A percentile compares a stretch with the other conserved stretches of the same genome.
Evolutionary conservation across 2,113 vertebrate species (phyloP).

Genomic region (Tichodroma muraria): DNA sequence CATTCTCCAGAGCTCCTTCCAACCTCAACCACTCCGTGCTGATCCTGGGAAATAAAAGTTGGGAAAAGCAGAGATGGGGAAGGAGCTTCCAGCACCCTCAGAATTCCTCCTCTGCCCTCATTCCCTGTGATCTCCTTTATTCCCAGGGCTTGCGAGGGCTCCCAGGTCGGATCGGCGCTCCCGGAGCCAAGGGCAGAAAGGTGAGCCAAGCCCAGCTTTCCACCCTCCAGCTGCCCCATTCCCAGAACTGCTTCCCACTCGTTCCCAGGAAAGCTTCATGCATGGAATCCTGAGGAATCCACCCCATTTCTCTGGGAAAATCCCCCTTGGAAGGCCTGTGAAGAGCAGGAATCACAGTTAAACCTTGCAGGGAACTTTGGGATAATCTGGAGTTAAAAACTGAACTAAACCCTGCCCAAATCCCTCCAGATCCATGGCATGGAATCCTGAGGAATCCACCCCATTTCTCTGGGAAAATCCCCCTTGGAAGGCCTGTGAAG

Average conservation of each 20-base stretch:
- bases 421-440: background rate
- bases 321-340: background rate
- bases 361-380: background rate
- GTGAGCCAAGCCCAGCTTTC: conserved; percentile 46
- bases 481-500: rapidly evolving
- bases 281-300: background rate
- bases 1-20: background rate
- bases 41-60: background rate
- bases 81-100: background rate
- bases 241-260: background rate
- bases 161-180: conserved; percentile 69
- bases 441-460: background rate
- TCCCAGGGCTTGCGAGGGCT: conserved; percentile 77
- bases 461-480: background rate
- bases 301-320: background rate
- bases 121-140: background rate
- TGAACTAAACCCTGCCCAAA: background rate
- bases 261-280: background rate
- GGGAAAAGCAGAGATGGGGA: background rate
- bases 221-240: background rate
- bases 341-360: background rate
- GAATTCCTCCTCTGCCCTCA: background rate
- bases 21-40: rapidly evolving
- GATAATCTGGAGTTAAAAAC: background rate
- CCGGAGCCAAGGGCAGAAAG: conserved; percentile 73